Evolutionary conservation across 1,140 invertebrate species (phyloP).

Genomic region (Homarus americanus): DNA sequence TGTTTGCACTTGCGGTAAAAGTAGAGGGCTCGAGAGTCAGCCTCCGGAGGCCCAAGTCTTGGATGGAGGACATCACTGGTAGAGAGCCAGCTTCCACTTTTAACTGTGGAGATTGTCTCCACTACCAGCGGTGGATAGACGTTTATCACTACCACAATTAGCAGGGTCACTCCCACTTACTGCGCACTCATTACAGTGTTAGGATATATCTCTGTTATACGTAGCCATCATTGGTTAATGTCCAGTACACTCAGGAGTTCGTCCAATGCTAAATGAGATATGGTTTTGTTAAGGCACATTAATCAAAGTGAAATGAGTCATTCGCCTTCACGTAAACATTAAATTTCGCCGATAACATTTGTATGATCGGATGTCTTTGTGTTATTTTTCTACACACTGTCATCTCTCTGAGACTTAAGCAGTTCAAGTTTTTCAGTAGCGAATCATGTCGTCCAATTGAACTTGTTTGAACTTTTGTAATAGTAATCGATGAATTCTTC

Average conservation of each 20-base stretch:
- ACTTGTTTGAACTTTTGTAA: not conserved
- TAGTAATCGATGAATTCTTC: not conserved
- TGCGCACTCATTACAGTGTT: not conserved
- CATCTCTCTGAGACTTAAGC: not conserved
- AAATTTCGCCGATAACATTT: not conserved
- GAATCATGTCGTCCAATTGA: not conserved
- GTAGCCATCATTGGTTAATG: too few species aligned
- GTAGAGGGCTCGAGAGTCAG: constrained; percentile 4
- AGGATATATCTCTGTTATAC: too few species aligned
- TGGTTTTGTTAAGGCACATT: not conserved
- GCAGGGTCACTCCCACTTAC: not conserved
- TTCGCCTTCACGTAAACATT: not conserved
- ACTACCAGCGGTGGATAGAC: too few species aligned
- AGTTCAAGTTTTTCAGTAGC: not conserved
- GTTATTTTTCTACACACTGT: not conserved
- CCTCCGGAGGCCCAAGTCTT: not conserved
- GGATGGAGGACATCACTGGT: not conserved
- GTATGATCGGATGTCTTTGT: not conserved
- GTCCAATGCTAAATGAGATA: not conserved
- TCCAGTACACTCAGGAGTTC: not conserved
- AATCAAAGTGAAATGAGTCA: too few species aligned
- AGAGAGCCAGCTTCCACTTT: too few species aligned
- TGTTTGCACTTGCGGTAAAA: constrained; percentile 47
- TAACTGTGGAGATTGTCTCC: too few species aligned
- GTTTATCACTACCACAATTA: not conserved